These are phyloP conservation scores for Pyrgus malvae DNA, from an alignment of 2,888 invertebrate genomes.

Conservation along the genomic window DNA sequence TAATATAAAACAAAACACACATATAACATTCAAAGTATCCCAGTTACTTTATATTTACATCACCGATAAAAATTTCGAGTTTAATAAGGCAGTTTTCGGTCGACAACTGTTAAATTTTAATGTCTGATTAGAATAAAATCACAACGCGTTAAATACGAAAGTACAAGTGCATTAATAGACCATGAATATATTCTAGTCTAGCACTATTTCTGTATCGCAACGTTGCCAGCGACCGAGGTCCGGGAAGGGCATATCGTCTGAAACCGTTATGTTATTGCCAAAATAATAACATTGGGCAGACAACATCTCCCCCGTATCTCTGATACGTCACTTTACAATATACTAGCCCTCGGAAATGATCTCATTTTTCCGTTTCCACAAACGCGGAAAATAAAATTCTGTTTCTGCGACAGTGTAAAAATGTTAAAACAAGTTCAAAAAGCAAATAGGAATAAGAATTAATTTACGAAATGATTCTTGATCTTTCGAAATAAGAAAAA, in stretches of 20 bases:
- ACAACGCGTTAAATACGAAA: constrained; percentile 6
- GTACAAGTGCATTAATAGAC: constrained; percentile 17
- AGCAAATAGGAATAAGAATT: too few species aligned
- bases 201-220: constrained; percentile 15
- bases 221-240: constrained; percentile 10
- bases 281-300: constrained; percentile 59
- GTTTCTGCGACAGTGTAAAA: constrained; percentile 9
- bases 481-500: too few species aligned
- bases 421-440: too few species aligned
- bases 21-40: too few species aligned
- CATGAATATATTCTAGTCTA: constrained; percentile 5
- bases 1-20: not conserved
- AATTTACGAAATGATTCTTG: too few species aligned
- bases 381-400: constrained; percentile 20
- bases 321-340: constrained; percentile 14
- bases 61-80: too few species aligned
- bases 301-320: constrained; percentile 36
- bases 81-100: too few species aligned
- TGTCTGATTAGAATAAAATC: not conserved
- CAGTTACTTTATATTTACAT: too few species aligned
- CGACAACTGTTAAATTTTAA: too few species aligned
- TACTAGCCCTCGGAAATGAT: constrained; percentile 25
- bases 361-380: constrained; percentile 24
- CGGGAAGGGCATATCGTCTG: constrained; percentile 11
- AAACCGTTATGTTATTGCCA: constrained; percentile 46